These are phyloP conservation scores for Bombus terrestris DNA, from an alignment of 1,140 invertebrate genomes.

Conservation along the genomic window DNA sequence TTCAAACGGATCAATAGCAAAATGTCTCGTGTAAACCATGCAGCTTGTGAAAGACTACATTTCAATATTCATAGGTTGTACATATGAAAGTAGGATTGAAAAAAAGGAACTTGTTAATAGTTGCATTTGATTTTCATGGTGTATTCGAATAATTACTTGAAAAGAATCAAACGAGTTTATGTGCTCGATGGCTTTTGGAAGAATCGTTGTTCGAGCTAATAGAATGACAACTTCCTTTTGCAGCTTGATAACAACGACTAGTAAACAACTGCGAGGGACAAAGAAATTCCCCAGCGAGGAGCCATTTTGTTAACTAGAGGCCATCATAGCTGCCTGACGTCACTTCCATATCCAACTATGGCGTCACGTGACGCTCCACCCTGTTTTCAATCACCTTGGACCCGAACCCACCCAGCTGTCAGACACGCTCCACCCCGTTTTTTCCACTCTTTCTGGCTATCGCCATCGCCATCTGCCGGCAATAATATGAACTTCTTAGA, in stretches of 20 bases:
- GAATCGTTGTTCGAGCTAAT: background rate
- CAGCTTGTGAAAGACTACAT: background rate
- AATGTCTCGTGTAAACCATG: too few relatives aligned
- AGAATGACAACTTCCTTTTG: background rate
- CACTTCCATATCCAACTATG: conserved; percentile 81
- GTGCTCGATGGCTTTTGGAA: rapidly evolving
- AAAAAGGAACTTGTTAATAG: background rate
- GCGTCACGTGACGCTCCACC: conserved; percentile 83
- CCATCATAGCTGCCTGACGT: conserved; percentile 81
- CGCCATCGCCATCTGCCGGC: conserved; percentile 81
- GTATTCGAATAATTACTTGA: background rate
- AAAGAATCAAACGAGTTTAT: too few relatives aligned
- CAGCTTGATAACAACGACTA: background rate
- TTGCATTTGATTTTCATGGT: background rate
- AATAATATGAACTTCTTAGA: conserved; percentile 71
- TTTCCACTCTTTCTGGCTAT: conserved; percentile 79
- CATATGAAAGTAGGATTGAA: too few relatives aligned
- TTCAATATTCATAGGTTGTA: background rate
- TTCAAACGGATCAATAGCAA: background rate
- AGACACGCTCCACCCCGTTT: conserved; percentile 83
- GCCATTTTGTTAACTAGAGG: conserved; percentile 82
- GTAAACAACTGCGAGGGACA: conserved; percentile 53
- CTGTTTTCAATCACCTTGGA: conserved; percentile 83
- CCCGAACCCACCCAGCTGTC: conserved; percentile 83
- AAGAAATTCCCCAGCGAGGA: conserved; percentile 69